Base-by-base conservation (phyloP, 2,113 vertebrate species). In the Origma solitaria region DNA sequence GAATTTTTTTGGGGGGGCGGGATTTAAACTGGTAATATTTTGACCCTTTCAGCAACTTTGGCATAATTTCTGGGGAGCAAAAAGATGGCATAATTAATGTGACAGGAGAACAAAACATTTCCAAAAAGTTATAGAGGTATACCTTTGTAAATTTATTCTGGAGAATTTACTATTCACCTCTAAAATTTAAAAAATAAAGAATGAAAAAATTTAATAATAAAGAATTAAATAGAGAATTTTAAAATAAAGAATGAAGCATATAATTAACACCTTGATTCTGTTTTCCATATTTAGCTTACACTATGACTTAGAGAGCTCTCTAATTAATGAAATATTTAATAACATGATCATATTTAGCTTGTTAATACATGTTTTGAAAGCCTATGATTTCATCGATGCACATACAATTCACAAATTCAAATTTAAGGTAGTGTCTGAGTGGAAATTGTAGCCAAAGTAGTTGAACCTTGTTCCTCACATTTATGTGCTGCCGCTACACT, bases 241-340 rank as follows among this genome's bases (percentile, higher is more conserved):
- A 85, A 97, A 91, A 65, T 92, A 71, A 83, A 88, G 42, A 95
- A 78, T 54, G 18, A 54, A 92, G 45, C 51, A 53, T 61, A 68
- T 76, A 62, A 85, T 86, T 80, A 86, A 95, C 62, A 89, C 6
- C 70, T 76, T 33, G 60, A 64, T 94, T 97, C 91, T 27, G 12
- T 42, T 95, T 96, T 91, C 93, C 21, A 68, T 87, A 38, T 61
- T 50, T 70, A 66, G 79, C 13, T 86, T 91, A 73, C 68, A 75
- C 84, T 82, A 44, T 72, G 73, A 20, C 53, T 95, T 77, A 82
- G 35, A 92, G 25, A 92, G 37, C 44, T 86, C 18, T 37, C 68
- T 64, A 92, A 94, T 80, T n/a, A 95, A 91, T 92, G 77, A 97
- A 96, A 94, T 86, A 91, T 88, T 91, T 94, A 80, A 51, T 66